A percentile compares a stretch with the other conserved stretches of the same genome.
Conservation (phyloP, 2,113 vertebrate genomes). For the Cephalopterus ornatus region DNA sequence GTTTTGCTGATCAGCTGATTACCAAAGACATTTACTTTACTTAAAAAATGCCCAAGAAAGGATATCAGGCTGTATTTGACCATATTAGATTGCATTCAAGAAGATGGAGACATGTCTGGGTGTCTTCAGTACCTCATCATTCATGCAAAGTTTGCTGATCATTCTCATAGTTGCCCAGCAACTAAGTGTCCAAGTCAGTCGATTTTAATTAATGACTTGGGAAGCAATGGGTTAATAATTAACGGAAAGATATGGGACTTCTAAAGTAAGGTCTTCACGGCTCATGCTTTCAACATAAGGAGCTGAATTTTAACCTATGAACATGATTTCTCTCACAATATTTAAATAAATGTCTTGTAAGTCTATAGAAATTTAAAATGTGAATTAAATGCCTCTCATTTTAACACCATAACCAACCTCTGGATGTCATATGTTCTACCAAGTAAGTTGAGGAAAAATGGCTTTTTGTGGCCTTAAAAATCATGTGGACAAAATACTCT, state of each 20-base stretch:
- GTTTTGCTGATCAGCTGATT: neutral
- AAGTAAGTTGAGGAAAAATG: neutral
- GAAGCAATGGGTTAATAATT: conserved; percentile 2
- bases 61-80: neutral
- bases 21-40: neutral
- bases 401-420: neutral
- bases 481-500: neutral
- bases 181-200: neutral
- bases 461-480: neutral
- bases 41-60: neutral
- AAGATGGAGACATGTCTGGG: neutral
- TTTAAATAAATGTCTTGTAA: neutral
- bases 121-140: neutral
- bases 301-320: neutral
- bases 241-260: neutral
- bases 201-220: neutral
- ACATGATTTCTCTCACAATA: neutral
- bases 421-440: neutral
- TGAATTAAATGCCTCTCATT: neutral
- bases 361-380: neutral
- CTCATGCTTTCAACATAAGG: neutral
- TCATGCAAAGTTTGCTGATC: neutral
- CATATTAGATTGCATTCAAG: neutral
- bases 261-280: neutral
- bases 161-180: neutral